These are phyloP conservation scores for Tholera decimalis DNA, from an alignment of 2,888 invertebrate genomes.

Conservation along the genomic window DNA sequence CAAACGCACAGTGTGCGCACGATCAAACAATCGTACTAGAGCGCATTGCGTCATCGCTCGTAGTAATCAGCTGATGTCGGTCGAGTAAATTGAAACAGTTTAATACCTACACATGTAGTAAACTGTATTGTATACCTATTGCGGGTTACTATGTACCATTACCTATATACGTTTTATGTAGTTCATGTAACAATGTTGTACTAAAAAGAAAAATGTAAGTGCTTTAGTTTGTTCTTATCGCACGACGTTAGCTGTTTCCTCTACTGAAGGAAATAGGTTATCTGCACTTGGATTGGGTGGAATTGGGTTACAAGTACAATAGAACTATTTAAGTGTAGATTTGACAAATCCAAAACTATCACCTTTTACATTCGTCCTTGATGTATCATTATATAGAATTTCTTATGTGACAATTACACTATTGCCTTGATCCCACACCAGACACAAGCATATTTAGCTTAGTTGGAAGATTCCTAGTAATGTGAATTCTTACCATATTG, in stretches of 20 bases:
- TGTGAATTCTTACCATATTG: too few species aligned
- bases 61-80: constrained; percentile 69
- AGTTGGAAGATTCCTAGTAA: too few species aligned
- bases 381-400: background rate
- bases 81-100: constrained; percentile 68
- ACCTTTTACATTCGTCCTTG: background rate
- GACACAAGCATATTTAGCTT: too few species aligned
- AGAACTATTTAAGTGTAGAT: constrained; percentile 13
- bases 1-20: constrained; percentile 53
- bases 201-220: constrained; percentile 53
- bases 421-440: too few species aligned
- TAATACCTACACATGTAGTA: constrained; percentile 62
- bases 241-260: constrained; percentile 39
- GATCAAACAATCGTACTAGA: constrained; percentile 64
- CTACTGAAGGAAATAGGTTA: constrained; percentile 57
- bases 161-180: constrained; percentile 23
- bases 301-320: constrained; percentile 44
- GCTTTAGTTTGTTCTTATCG: constrained; percentile 49
- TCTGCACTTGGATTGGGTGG: constrained; percentile 38
- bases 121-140: constrained; percentile 57
- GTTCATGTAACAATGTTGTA: constrained; percentile 59
- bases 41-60: constrained; percentile 66
- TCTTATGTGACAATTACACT: too few species aligned
- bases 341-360: background rate
- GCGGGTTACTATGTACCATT: constrained; percentile 33